Evolutionary conservation across 2,888 invertebrate species (phyloP), one percentile per base, ranked within the genome.

Genomic region (Cyclophora punctaria): DNA sequence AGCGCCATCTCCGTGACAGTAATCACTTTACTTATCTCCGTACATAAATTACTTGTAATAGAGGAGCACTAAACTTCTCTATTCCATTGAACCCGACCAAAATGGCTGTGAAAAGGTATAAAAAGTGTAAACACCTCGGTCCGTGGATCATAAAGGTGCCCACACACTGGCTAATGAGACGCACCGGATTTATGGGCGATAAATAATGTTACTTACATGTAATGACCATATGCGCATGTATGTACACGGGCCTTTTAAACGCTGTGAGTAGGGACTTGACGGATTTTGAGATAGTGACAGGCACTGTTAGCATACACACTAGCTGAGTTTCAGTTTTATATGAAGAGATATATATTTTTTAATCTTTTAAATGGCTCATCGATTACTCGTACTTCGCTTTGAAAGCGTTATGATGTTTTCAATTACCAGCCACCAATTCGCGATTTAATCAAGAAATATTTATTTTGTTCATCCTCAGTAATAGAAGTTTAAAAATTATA

Each of bases 81-180:
- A 60, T 69, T 65, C 49, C 69, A 65, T 71, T 70, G 70, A 73
- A 69, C 69, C 64, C 64, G 50, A 57, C 54, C 50, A 61, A 64
- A 65, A 67, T 49, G 57, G 55, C 53, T 67, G 66, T 57, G 66
- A 63, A 61, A 66, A 65, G 69, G 67, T 67, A 71, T 74, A 72
- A 69, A 71, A 71, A 67, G 60, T 63, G 66, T 69, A 71, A 72
- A 70, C 71, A 71, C 69, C 67, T 70, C 73, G 69, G 65, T 59
- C 55, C 20, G 20, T 20, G 63, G 63, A 64, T 63, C 69, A 75
- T 84, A 81, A 83, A 83, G 78, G 78, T 80, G 81, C 83, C 84
- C 83, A 83, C 84, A 83, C 83, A 69, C 75, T 56, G 65, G 60
- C 78, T 84, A 85, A 86, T 84, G 83, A 83, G 79, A 64, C 63